phyloP scores from a whole-genome alignment of 2,888 invertebrate species.

The Neelides folsomi region DNA sequence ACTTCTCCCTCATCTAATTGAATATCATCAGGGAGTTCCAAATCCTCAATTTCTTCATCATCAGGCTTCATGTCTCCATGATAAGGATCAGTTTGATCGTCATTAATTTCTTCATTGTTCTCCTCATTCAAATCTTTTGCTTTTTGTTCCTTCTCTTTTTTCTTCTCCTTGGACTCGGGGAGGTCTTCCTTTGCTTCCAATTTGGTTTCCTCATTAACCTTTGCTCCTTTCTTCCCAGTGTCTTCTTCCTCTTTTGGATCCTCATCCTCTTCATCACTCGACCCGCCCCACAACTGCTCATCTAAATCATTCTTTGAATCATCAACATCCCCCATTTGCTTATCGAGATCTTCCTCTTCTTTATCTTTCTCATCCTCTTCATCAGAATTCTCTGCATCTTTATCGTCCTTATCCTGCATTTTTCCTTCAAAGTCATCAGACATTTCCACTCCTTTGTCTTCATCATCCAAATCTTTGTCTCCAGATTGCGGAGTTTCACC shows the following conservation, averaged over 20 bases:
- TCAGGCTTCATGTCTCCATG: constrained; percentile 62
- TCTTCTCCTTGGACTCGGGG: constrained; percentile 10
- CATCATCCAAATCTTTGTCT: constrained; percentile 56
- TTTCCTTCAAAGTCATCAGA: constrained; percentile 88
- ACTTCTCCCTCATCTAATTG: constrained; percentile 60
- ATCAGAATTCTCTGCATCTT: constrained; percentile 49
- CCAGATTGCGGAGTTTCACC: constrained; percentile 58
- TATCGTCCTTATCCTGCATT: constrained; percentile 57
- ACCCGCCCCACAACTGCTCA: constrained; percentile 45
- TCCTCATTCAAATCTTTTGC: constrained; percentile 43
- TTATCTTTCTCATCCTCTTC: constrained; percentile 38
- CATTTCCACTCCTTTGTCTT: constrained; percentile 89
- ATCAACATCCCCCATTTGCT: constrained; percentile 92
- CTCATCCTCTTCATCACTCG: constrained; percentile 65
- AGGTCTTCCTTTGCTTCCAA: constrained; percentile 35
- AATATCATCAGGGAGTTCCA: constrained; percentile 77
- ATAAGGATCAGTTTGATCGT: constrained; percentile 52
- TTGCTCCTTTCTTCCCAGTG: constrained; percentile 36
- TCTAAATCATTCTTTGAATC: constrained; percentile 57
- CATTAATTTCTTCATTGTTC: constrained; percentile 44
- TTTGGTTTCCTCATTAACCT: constrained; percentile 45
- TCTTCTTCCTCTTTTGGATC: constrained; percentile 45
- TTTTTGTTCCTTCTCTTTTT: constrained; percentile 37
- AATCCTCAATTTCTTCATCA: constrained; percentile 62
- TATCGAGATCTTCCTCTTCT: constrained; percentile 70